Base-by-base conservation (phyloP, 2,888 invertebrate species). In the Peribatodes rhomboidaria region DNA sequence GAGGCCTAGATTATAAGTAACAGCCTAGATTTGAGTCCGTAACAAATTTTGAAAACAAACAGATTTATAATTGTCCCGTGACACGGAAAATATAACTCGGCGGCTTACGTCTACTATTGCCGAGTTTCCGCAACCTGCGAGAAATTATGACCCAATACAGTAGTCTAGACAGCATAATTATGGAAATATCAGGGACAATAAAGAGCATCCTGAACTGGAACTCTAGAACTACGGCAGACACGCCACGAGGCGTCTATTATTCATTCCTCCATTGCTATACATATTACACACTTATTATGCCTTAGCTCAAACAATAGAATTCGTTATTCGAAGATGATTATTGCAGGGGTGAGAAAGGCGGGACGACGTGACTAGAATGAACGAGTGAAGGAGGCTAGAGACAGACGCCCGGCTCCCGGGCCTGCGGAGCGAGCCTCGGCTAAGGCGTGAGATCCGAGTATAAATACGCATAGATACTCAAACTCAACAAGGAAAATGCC, bases 291-390 rank as follows among this genome's bases (percentile, higher is more conserved):
- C 42, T 58, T 61, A 55, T 67, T 58, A 61, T 65, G 67, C 63
- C 69, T 66, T 70, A 61, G 65, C 63, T 70, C 69, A 75, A 78
- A 81, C 80, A 83, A 82, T 82, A 81, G 80, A 82, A 81, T 82
- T 80, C 77, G 71, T 78, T 82, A 80, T 77, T 75, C 76, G 74
- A 73, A 72, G 76, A 80, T 80, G 77, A 85, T 82, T 78, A 82
- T 79, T 76, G 76, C 78, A 72, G 76, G 75, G 75, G 70, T 70
- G 77, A 72, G 64, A 69, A 73, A 74, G 73, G 70, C 70, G 62
- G 42, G 67, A 52, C 46, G 63, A 84, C 86, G 87, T 88, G 87
- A 82, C 73, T 61, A 61, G 84, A 82, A 82, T 86, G 42, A 58
- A 61, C 20, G 39, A 52, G 27, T 10, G 46, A 33, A 2, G 16